Base-by-base conservation (phyloP, 1,140 invertebrate genomes). In the Drosophila subpulchrella region DNA sequence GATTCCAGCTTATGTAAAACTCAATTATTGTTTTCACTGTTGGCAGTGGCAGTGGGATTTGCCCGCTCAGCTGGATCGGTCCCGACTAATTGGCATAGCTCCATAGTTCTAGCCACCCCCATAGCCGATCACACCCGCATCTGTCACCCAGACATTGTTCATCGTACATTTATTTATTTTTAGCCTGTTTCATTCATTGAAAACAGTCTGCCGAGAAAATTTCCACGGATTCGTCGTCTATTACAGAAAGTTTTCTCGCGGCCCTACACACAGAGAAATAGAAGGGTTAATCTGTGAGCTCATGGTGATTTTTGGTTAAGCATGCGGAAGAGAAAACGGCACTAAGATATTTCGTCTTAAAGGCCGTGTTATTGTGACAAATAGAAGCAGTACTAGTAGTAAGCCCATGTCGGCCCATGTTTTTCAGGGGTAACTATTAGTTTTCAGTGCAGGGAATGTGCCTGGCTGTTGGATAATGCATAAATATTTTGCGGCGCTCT, bases 141-240 rank as follows among this genome's bases (percentile, higher is more conserved):
- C 68, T 72, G 68, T 72, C 68, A 58, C 65, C 65, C 67, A 70
- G 65, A 71, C 67, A 71, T 70, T 70, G 67, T 71, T 73, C 41
- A 42, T 62, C 48, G 57, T 60, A 75, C 54, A 56, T 75, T 75
- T 75, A 55, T 55, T 73, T 73, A 73, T 73, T 73, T 73, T 73
- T 73, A 73, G 70, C 17, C 32, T 27, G 48, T 61, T 73, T 73
- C 70, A 73, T 73, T 73, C 70, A 73, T 73, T 73, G 47, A 73
- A 73, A 44, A 73, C 48, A 47, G 39, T 47, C 20, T 46, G 56
- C 17, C 48, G 32, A 73, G 47, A 73, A 73, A 61, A 53, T 73
- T 73, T 73, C 36, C 60, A 68, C 47, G 47, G 38, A 53, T 68
- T 70, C 65, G 38, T 68, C 44, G 32, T 42, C 13, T 32, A 67